Evolutionary conservation across 2,888 invertebrate species (phyloP), one percentile per base, ranked within the genome.

Genomic region (Tineola bisselliella): DNA sequence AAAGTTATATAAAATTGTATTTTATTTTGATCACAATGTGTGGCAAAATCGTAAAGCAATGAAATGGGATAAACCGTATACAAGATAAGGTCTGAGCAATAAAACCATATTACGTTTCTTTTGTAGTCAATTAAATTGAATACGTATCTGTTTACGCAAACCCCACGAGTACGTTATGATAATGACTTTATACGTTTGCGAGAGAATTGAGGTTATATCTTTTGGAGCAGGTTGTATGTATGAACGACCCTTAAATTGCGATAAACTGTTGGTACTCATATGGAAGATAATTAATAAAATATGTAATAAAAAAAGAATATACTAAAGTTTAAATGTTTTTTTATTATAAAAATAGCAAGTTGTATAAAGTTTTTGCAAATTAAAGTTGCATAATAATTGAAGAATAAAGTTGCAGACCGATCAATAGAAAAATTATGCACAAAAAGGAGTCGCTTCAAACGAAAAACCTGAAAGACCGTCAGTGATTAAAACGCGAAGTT

Each of bases 81-180:
- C 25, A 6, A 6, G 25, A 25, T 25, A 15, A 13, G 54, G 33
- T 33, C 8, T 2, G 17, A n/a, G 67, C 74, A 65, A 73, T 79
- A 79, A 82, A 81, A 71, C 67, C 71, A 75, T 78, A 80, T 77
- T 79, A 75, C 72, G 70, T 71, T 68, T 76, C 69, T 74, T 78
- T 77, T 77, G 75, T 77, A 75, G 76, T 71, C 72, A 81, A 81
- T 81, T 79, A 76, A 74, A 79, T 72, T 70, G 72, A 71, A 63
- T 63, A 63, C 48, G 44, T 61, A 60, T 60, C 60, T 60, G 25
- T 60, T 58, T 30, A 58, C 58, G 31, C 25, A 44, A 15, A n/a
- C 60, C 30, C 25, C 61, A 59, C 56, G 48, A 59, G 61, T 62
- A 62, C 62, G 62, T 61, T 62, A 62, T 63, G 61, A 60, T 62